Evolutionary conservation across 1,140 invertebrate genomes (phyloP).

Genomic region (Drosophila punjabiensis): DNA sequence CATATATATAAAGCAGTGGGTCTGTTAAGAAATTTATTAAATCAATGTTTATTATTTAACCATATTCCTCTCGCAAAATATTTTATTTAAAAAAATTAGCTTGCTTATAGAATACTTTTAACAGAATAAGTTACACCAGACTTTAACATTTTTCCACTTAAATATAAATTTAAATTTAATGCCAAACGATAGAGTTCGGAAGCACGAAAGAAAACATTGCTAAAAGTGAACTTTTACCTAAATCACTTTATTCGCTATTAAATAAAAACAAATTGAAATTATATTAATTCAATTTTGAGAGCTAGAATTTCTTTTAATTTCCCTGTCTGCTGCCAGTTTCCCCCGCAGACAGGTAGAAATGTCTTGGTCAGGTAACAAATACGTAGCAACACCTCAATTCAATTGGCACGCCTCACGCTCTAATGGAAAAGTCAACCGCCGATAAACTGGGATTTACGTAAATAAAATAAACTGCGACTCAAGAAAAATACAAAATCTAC

Average conservation of each 20-base stretch:
- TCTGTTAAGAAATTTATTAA: no score
- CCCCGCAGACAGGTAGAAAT: neutral
- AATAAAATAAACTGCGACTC: constrained; percentile 24
- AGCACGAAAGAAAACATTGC: no score
- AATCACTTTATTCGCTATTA: no score
- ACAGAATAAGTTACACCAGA: no score
- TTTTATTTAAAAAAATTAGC: neutral
- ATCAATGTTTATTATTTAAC: neutral
- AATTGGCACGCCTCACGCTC: constrained; percentile 42
- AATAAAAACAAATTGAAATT: neutral
- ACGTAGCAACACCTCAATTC: constrained; percentile 9
- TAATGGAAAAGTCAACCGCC: constrained; percentile 17
- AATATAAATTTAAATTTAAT: neutral
- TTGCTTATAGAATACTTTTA: no score
- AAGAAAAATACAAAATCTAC: constrained; percentile 13
- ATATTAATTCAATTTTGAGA: neutral
- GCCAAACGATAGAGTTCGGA: no score
- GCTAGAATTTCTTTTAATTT: constrained; percentile 2
- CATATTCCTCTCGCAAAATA: neutral
- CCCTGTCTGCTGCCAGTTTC: constrained; percentile 2
- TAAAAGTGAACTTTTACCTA: no score
- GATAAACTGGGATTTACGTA: constrained; percentile 31
- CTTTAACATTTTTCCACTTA: no score
- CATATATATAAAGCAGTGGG: no score
- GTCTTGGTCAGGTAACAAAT: constrained; percentile 16